Evolutionary conservation across 1,140 invertebrate species (phyloP).

Genomic region (Calephelis nemesis): DNA sequence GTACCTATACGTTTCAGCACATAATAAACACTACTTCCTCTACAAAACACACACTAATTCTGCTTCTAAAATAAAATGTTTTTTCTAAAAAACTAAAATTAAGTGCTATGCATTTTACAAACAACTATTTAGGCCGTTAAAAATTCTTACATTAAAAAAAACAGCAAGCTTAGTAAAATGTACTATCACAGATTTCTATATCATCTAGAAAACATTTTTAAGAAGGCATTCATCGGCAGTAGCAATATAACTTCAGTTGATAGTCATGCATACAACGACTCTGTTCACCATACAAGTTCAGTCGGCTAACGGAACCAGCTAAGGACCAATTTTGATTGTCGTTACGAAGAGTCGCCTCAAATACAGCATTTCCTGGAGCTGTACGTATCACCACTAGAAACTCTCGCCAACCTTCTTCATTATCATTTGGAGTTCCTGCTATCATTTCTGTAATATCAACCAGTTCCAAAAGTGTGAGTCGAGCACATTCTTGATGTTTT

Average conservation of each 20-base stretch:
- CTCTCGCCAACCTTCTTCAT: constrained; percentile 78
- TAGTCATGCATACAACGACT: constrained; percentile 88
- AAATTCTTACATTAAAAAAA: not conserved
- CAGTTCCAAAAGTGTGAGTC: constrained; percentile 78
- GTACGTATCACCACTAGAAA: constrained; percentile 84
- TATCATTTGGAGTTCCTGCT: constrained; percentile 52
- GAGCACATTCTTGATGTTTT: constrained; percentile 81
- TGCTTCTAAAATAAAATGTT: not conserved
- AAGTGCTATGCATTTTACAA: constrained; percentile 1
- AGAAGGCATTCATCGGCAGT: constrained; percentile 72
- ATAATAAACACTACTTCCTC: too few relatives aligned
- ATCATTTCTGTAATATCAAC: constrained; percentile 78
- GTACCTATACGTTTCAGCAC: too few relatives aligned
- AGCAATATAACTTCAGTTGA: constrained; percentile 88
- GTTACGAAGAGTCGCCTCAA: constrained; percentile 85
- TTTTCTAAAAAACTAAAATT: not conserved
- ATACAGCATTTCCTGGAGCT: constrained; percentile 85
- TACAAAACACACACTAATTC: not conserved
- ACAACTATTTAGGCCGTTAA: constrained; percentile 21
- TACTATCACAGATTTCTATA: constrained; percentile 30
- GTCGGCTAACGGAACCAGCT: constrained; percentile 85
- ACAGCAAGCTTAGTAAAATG: constrained; percentile 13
- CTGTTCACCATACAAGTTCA: constrained; percentile 91
- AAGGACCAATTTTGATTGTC: constrained; percentile 64
- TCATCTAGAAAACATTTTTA: constrained; percentile 4